Base-by-base conservation (phyloP, 2,888 invertebrate species). In the Elaeidobius kamerunicus region DNA sequence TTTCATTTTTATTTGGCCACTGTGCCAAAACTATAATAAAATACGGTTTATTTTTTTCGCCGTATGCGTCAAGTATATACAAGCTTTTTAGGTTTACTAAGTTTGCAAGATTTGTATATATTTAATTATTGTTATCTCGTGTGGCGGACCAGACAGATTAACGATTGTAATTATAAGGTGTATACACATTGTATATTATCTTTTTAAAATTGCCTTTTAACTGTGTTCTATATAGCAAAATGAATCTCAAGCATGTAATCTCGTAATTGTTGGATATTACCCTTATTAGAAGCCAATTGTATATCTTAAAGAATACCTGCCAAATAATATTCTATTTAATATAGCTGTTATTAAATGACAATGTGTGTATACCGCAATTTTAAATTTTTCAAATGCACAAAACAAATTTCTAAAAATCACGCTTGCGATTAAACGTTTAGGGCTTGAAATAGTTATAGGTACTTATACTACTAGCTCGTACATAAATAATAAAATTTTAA, bases 41-140 rank as follows among this genome's bases (percentile, higher is more conserved):
- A 23, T 9, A 23, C 23, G 9, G 4, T 23, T n/a, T n/a, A n/a
- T n/a, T n/a, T n/a, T 65, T 61, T 65, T 58, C 58, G 59, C 60
- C 58, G 61, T 63, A 65, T 63, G 66, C 65, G 66, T 59, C 68
- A 70, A 68, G 69, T 71, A 71, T 71, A 71, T 70, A 70, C 65
- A 61, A 42, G 36, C 43, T 48, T 66, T 66, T 66, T 66, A 65
- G 67, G 65, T 68, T 68, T 69, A 69, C 65, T 35, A 45, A 27
- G 49, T 69, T 68, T 69, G 67, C 70, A 65, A 64, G 68, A 67
- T 69, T 67, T 71, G 70, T 72, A 72, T 67, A 72, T 71, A 71
- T 69, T 69, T 42, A 45, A 43, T 43, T 49, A 44, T 44, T 69
- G 68, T 71, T 71, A 69, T 69, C 69, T 38, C 32, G 23, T 53